Evolutionary conservation across 2,797 vertebrate genomes (phyloP).

Genomic region (Lithobates sylvaticus): DNA sequence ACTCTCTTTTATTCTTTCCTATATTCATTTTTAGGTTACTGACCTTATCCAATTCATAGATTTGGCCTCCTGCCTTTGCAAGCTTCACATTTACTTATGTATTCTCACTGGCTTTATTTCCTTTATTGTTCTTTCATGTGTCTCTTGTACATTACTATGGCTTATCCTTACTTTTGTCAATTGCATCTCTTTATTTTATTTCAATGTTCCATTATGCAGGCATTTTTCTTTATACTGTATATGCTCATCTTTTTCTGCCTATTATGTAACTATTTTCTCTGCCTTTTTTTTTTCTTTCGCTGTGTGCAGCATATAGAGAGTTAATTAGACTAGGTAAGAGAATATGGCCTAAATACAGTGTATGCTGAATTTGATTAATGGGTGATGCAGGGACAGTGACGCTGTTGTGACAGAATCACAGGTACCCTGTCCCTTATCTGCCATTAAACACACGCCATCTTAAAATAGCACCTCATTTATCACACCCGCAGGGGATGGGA

Average conservation of each 20-base stretch:
- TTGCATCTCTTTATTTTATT: not conserved
- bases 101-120: not conserved
- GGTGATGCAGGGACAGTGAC: constrained; percentile 38
- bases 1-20: too few relatives aligned
- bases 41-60: not conserved
- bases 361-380: constrained; percentile 49
- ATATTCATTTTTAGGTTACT: not conserved
- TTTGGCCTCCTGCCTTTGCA: constrained; percentile 4
- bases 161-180: not conserved
- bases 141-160: not conserved
- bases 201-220: not conserved
- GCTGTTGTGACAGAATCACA: constrained; percentile 40
- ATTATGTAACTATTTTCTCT: not conserved
- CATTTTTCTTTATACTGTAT: not conserved
- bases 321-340: constrained; percentile 28
- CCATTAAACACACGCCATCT: constrained; percentile 37
- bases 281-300: not conserved
- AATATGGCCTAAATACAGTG: constrained; percentile 48
- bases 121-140: not conserved
- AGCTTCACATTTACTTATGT: not conserved
- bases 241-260: not conserved
- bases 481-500: constrained; percentile 32
- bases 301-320: constrained; percentile 12
- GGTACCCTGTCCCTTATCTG: constrained; percentile 44
- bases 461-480: constrained; percentile 56